Conservation (phyloP, 2,113 vertebrate genomes). For the Cynoglossus semilaevis region DNA sequence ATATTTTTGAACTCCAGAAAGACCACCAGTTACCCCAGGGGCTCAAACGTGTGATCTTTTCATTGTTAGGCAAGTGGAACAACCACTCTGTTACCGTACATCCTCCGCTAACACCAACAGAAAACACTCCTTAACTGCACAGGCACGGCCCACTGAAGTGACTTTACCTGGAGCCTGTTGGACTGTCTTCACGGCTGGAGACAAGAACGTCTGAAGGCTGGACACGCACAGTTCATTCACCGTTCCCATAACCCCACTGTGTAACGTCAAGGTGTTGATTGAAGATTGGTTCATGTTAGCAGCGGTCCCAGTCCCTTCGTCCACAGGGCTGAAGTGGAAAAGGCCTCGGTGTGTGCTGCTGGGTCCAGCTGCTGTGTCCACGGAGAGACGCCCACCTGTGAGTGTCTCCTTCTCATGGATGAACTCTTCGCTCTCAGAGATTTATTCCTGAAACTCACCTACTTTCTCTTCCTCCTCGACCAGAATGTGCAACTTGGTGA, state of each 20-base stretch:
- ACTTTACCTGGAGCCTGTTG: slow-evolving; percentile 73
- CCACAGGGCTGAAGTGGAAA: neutral
- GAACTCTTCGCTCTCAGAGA: neutral
- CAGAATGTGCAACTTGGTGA: slow-evolving; percentile 43
- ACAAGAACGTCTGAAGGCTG: slow-evolving; percentile 86
- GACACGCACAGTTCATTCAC: slow-evolving; percentile 86
- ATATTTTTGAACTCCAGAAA: neutral
- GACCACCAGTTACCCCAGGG: neutral
- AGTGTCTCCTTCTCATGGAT: slow-evolving; percentile 16
- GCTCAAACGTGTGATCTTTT: no score
- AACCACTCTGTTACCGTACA: no score
- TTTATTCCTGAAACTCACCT: slow-evolving; percentile 10
- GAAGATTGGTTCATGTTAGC: neutral
- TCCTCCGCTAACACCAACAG: neutral
- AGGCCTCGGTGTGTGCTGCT: neutral
- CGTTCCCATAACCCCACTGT: slow-evolving; percentile 77
- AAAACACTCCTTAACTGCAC: neutral
- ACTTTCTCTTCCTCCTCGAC: slow-evolving; percentile 42
- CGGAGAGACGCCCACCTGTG: slow-evolving; percentile 22
- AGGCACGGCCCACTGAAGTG: neutral
- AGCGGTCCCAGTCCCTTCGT: neutral
- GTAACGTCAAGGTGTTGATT: neutral
- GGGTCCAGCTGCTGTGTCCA: slow-evolving; percentile 4
- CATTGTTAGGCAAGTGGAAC: no score
- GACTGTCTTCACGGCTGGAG: slow-evolving; percentile 66